Conservation (phyloP, 2,888 invertebrate genomes). For the Nebria brevicollis region DNA sequence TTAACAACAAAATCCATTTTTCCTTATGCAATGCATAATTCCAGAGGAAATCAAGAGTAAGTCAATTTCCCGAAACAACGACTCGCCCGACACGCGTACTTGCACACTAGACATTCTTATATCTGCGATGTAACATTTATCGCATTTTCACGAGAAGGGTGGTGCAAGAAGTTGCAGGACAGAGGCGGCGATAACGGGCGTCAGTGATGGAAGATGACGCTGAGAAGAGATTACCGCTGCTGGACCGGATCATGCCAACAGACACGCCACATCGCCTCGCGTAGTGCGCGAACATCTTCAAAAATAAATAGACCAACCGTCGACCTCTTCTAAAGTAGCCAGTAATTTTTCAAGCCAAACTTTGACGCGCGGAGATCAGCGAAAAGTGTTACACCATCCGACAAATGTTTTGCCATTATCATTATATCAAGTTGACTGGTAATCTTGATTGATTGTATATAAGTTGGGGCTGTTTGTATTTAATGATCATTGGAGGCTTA, state of each 20-base stretch:
- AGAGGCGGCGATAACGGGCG: constrained; percentile 29
- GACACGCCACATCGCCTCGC: constrained; percentile 15
- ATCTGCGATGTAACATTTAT: constrained; percentile 40
- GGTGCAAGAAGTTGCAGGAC: constrained; percentile 9
- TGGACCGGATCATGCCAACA: constrained; percentile 34
- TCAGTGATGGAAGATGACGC: constrained; percentile 40
- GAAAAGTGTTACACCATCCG: background rate
- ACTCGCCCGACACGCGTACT: constrained; percentile 15
- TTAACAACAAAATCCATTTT: too few species aligned
- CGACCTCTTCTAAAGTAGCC: background rate
- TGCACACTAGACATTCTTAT: constrained; percentile 34
- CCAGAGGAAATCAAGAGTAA: constrained; percentile 31
- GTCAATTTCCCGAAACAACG: constrained; percentile 39
- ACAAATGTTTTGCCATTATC: background rate
- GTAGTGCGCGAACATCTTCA: background rate
- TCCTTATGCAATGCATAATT: background rate
- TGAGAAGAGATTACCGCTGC: constrained; percentile 34
- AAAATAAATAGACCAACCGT: constrained; percentile 12
- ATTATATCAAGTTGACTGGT: background rate
- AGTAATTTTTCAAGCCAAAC: background rate
- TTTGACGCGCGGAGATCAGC: constrained; percentile 6
- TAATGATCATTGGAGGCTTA: background rate
- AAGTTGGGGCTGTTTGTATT: background rate
- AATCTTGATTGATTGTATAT: constrained; percentile 1
- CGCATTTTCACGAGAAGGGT: constrained; percentile 37